Percentiles rank a stretch among this genome's conserved stretches.
Evolutionary conservation across 2,113 vertebrate species (phyloP).

Genomic region (Nyctibius bracteatus): DNA sequence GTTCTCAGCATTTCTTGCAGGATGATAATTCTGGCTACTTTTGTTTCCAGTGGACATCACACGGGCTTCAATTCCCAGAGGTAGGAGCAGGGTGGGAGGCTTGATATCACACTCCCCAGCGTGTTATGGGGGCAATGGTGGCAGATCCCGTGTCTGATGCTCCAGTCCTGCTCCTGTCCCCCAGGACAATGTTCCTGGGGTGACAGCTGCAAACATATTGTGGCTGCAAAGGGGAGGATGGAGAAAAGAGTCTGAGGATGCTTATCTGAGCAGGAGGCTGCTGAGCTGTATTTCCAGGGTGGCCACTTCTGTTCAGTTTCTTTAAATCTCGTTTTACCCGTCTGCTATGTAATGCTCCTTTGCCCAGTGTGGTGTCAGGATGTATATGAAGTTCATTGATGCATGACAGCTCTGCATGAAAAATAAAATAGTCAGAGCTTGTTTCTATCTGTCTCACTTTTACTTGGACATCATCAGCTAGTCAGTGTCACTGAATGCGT

Average conservation of each 20-base stretch:
- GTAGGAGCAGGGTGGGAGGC: neutral
- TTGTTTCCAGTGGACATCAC: neutral
- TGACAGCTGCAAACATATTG: neutral
- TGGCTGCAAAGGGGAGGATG: neutral
- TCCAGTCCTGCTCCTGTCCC: neutral
- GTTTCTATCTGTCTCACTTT: neutral
- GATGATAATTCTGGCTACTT: neutral
- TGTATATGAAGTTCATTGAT: neutral
- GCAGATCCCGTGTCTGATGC: neutral
- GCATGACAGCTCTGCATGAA: neutral
- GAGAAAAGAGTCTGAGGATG: neutral
- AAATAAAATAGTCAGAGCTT: neutral
- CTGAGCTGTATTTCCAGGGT: neutral
- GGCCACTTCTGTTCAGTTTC: neutral
- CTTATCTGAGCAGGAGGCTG: neutral
- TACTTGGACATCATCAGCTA: neutral
- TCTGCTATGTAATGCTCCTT: neutral
- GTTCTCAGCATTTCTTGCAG: neutral
- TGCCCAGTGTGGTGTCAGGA: neutral
- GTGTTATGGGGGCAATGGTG: accelerated
- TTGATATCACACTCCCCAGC: neutral
- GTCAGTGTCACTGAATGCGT: neutral
- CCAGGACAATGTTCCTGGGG: neutral
- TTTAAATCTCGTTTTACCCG: neutral
- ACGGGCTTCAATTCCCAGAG: neutral